Percentiles rank a stretch among this genome's conserved stretches.
These are phyloP conservation scores for Epistrophella euchroma DNA, from an alignment of 2,888 invertebrate species.

Conservation along the genomic window DNA sequence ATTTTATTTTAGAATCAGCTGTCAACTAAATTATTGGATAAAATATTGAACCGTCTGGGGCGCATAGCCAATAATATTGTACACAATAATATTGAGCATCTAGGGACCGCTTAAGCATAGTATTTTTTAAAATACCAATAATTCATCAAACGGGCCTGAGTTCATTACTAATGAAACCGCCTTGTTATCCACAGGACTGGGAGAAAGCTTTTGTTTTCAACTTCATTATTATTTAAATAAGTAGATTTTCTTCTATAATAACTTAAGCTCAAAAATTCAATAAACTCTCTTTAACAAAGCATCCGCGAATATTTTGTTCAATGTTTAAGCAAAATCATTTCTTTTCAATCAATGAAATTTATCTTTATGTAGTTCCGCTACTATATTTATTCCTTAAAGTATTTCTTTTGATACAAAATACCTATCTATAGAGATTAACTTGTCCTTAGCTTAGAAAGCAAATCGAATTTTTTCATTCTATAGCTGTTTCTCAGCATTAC, in stretches of 20 bases:
- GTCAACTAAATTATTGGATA: too few relatives aligned
- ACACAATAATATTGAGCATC: too few relatives aligned
- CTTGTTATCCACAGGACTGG: neutral
- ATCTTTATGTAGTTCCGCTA: neutral
- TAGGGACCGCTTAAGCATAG: too few relatives aligned
- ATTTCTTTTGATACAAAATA: neutral
- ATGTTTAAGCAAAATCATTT: neutral
- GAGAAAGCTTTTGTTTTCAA: neutral
- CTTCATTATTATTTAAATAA: neutral
- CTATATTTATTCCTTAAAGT: conserved; percentile 13
- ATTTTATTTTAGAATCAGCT: too few relatives aligned
- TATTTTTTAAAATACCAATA: too few relatives aligned
- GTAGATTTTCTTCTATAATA: neutral
- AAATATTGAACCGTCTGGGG: too few relatives aligned
- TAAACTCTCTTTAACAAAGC: neutral
- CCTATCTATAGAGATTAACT: conserved; percentile 10
- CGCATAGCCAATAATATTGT: too few relatives aligned
- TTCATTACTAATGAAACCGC: neutral
- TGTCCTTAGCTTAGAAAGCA: neutral
- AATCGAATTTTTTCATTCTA: conserved; percentile 19
- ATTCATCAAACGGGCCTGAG: neutral
- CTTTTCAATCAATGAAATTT: conserved; percentile 1
- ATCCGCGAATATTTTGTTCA: neutral
- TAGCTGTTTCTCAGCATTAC: conserved; percentile 7
- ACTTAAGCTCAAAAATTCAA: neutral